Percentiles rank a stretch among this genome's conserved stretches.
phyloP scores from a whole-genome alignment of 2,113 vertebrate genomes.

The Megatriorchis doriae region DNA sequence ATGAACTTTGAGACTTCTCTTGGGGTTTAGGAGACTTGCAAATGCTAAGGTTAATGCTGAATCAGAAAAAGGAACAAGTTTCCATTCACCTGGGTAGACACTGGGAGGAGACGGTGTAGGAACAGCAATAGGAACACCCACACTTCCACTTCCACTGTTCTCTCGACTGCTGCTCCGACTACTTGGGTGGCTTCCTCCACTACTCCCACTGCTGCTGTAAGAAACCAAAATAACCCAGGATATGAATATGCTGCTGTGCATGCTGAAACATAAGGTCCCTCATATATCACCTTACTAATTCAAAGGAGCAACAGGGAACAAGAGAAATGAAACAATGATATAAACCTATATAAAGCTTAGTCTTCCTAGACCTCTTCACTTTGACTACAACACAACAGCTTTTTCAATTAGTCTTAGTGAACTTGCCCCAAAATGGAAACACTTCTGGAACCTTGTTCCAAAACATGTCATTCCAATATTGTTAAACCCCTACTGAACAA shows the following conservation, averaged over 20 bases:
- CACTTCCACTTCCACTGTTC: slow-evolving; percentile 98
- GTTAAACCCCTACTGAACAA: background rate
- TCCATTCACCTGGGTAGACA: slow-evolving; percentile 89
- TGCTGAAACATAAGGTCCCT: background rate
- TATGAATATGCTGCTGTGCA: background rate
- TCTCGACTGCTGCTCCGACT: slow-evolving; percentile 98
- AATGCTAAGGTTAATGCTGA: background rate
- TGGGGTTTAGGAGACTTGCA: background rate
- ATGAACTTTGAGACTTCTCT: background rate
- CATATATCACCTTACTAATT: background rate
- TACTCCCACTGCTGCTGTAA: slow-evolving; percentile 91
- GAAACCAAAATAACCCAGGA: slow-evolving; percentile 43
- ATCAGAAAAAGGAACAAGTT: background rate
- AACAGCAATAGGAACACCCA: slow-evolving; percentile 90
- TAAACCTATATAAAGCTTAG: background rate
- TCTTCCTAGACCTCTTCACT: background rate
- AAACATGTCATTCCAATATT: background rate
- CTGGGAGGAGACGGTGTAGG: slow-evolving; percentile 94
- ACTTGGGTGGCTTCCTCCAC: slow-evolving; percentile 95
- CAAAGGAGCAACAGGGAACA: background rate
- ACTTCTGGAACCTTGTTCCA: background rate
- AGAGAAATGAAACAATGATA: background rate
- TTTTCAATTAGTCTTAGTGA: background rate
- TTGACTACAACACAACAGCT: background rate
- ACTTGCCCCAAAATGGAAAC: background rate